Evolutionary conservation across 2,888 invertebrate species (phyloP).

Genomic region (Cataglyphis altisquamis): DNA sequence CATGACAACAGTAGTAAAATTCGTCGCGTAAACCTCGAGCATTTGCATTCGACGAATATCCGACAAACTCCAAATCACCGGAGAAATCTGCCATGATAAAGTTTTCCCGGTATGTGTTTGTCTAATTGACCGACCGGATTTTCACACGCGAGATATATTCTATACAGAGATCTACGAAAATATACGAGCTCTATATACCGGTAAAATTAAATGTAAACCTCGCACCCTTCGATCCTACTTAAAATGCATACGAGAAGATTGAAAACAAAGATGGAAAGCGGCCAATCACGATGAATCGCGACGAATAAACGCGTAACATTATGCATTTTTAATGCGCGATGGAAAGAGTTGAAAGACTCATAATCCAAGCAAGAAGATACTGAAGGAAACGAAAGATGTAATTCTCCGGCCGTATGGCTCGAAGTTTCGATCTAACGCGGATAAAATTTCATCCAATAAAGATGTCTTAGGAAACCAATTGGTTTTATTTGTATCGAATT

Average conservation of each 20-base stretch:
- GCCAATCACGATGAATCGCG: neutral
- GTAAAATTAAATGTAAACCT: neutral
- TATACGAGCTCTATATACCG: neutral
- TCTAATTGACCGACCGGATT: constrained; percentile 41
- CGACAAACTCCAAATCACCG: constrained; percentile 49
- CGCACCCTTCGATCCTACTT: neutral
- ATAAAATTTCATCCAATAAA: constrained; percentile 70
- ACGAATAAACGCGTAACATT: neutral
- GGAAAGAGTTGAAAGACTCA: constrained; percentile 14
- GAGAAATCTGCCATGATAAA: constrained; percentile 46
- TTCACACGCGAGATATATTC: neutral
- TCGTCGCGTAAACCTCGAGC: constrained; percentile 11
- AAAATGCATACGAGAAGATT: constrained; percentile 26
- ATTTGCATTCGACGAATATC: constrained; percentile 49
- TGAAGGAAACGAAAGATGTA: constrained; percentile 49
- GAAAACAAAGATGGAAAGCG: constrained; percentile 1
- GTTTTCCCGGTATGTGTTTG: constrained; percentile 8
- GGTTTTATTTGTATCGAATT: constrained; percentile 72
- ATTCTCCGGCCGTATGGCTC: constrained; percentile 63
- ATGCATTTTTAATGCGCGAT: constrained; percentile 32
- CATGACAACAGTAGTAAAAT: constrained; percentile 38
- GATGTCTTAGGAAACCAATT: constrained; percentile 71
- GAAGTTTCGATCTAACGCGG: constrained; percentile 57
- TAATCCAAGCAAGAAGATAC: neutral
- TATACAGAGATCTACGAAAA: neutral